Evolutionary conservation across 2,797 vertebrate species (phyloP), one percentile per base, ranked within the genome.

Genomic region (Falco biarmicus): DNA sequence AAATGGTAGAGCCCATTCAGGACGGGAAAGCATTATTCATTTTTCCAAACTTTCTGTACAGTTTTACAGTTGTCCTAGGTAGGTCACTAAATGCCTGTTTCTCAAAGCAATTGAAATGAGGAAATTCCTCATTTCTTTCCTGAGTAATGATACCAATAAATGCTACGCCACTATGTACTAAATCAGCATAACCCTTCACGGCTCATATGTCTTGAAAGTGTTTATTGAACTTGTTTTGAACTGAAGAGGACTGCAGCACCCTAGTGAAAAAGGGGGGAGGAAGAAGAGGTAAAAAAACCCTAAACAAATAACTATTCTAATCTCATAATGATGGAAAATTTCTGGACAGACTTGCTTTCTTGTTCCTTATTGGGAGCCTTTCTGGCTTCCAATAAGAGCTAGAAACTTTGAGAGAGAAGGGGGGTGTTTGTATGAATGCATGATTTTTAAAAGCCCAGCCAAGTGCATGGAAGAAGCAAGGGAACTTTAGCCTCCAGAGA

Each of bases 401-500:
- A 88, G 51, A 61, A 83, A 91, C 66, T 91, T 79, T 50, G 59
- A 53, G 75, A 3, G 41, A 92, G 61, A 69, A 57, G 41, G 26
- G 26, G 74, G 54, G 26, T 66, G 47, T 75, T 95, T 59, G 65
- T 75, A 48, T 3, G 18, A 86, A 73, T 10, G 29, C 22, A 29
- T 15, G 59, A 70, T 91, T 91, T 89, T 81, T 39, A 54, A 80
- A 87, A 93, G 66, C 84, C 88, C 87, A 66, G 94, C 89, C 94
- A 93, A 91, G 65, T 61, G 63, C 90, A 4, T 68, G 66, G 86
- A 86, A 90, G 87, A 48, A 74, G 66, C 64, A 16, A 83, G 29
- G 88, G 93, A 81, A 63, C 86, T 89, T 73, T 12, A 92, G 94
- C 93, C 96, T 95, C 96, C 70, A 54, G 95, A 97, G 96, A 92